A percentile compares a stretch with the other conserved stretches of the same genome.
Evolutionary conservation across 2,888 invertebrate genomes (phyloP).

Genomic region (Coronaproctus castanopsis): DNA sequence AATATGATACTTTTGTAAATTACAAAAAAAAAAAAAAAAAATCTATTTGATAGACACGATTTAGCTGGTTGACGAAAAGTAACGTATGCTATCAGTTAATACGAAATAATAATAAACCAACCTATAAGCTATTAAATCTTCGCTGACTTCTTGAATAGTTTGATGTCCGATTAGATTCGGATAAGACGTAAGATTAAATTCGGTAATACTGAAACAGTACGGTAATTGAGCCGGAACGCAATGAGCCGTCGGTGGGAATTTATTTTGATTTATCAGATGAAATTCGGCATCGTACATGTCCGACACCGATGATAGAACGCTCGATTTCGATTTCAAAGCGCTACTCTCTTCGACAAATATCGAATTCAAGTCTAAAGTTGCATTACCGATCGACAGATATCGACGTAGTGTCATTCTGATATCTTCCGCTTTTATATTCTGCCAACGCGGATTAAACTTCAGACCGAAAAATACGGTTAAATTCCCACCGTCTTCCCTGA

Average conservation of each 20-base stretch:
- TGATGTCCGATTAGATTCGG: conserved; percentile 57
- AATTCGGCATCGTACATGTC: conserved; percentile 5
- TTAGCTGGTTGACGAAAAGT: too few relatives aligned
- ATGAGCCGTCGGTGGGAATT: conserved; percentile 33
- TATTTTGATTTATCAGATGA: conserved; percentile 26
- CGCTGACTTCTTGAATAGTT: conserved; percentile 40
- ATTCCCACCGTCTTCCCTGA: conserved; percentile 44
- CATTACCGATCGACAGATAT: conserved; percentile 36
- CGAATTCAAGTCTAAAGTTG: conserved; percentile 43
- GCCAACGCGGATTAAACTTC: conserved; percentile 52
- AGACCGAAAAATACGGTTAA: conserved; percentile 68
- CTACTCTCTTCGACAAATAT: conserved; percentile 23
- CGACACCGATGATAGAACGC: conserved; percentile 1
- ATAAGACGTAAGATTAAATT: conserved; percentile 62
- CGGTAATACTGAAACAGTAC: conserved; percentile 36
- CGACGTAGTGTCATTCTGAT: conserved; percentile 34
- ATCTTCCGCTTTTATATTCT: conserved; percentile 34
- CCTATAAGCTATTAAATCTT: conserved; percentile 56
- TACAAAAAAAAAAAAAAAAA: too few relatives aligned
- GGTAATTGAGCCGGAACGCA: conserved; percentile 44
- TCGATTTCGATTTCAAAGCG: conserved; percentile 3
- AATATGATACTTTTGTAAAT: too few relatives aligned
- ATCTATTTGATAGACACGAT: too few relatives aligned
- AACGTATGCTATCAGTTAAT: too few relatives aligned
- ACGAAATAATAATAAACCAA: conserved; percentile 18